These are phyloP conservation scores for Siderastrea radians DNA, from an alignment of 92 coral and sea anemone genomes.

Conservation along the genomic window DNA sequence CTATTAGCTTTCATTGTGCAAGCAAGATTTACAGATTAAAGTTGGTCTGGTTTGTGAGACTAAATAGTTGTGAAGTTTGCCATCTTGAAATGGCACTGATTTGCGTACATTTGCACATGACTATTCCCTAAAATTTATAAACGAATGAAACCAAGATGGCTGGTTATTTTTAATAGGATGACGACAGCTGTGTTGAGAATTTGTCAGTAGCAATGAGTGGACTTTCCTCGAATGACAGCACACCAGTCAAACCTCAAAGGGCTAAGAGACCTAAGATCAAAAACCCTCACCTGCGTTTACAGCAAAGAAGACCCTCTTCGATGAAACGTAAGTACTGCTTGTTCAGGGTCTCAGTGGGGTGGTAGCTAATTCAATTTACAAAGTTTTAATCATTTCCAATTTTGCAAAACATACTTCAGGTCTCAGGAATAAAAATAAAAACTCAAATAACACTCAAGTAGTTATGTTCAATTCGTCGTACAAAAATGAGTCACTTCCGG, in stretches of 20 bases:
- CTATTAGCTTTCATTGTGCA: background rate
- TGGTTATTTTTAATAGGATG: conserved; percentile 17
- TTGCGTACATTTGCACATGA: conserved; percentile 22
- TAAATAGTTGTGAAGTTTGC: background rate
- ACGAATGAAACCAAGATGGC: conserved; percentile 21
- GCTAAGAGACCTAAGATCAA: conserved; percentile 16
- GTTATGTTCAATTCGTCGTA: conserved; percentile 2
- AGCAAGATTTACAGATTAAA: background rate
- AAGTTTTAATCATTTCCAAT: background rate
- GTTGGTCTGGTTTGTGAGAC: conserved; percentile 6
- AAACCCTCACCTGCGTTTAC: conserved; percentile 14
- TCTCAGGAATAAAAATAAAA: conserved; percentile 24
- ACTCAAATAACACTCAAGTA: background rate
- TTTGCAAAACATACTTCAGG: conserved; percentile 22
- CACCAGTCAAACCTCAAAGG: conserved; percentile 26
- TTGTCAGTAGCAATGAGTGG: conserved; percentile 24
- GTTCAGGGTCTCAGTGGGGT: conserved; percentile 13
- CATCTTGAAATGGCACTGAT: conserved; percentile 12
- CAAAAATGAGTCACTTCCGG: background rate
- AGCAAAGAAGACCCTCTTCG: conserved; percentile 15
- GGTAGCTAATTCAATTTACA: background rate
- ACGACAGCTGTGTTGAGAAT: conserved; percentile 23
- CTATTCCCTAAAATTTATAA: conserved; percentile 7
- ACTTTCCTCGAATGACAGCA: conserved; percentile 26
- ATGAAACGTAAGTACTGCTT: conserved; percentile 16